phyloP scores from a whole-genome alignment of 2,797 vertebrate genomes.

The Neosilurus hyrtlii region DNA sequence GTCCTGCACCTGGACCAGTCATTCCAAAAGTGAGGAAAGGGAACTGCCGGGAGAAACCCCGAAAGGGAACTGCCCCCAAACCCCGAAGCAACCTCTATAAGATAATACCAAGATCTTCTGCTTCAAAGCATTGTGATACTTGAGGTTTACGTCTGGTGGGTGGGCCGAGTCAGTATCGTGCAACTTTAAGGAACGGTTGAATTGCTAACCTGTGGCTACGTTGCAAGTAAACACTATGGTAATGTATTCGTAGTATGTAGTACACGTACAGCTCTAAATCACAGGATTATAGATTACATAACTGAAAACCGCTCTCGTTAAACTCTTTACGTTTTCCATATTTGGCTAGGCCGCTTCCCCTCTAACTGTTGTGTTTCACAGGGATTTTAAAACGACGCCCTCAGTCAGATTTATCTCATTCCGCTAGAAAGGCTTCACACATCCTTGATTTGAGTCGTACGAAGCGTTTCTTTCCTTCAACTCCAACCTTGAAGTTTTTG shows the following conservation, averaged over 20 bases:
- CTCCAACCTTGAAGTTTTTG: not conserved
- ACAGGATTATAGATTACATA: not conserved
- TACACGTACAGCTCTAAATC: too few relatives aligned
- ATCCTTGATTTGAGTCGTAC: not conserved
- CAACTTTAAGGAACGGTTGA: not conserved
- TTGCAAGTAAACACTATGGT: too few relatives aligned
- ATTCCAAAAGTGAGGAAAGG: conserved; percentile 38
- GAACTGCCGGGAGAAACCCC: not conserved
- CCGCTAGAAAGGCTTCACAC: not conserved
- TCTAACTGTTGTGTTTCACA: not conserved
- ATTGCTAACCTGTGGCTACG: not conserved
- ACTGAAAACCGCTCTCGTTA: not conserved
- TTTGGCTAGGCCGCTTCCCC: not conserved
- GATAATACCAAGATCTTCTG: not conserved
- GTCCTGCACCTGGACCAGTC: conserved; percentile 50
- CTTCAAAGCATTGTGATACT: not conserved
- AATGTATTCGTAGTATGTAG: too few relatives aligned
- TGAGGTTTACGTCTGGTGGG: not conserved
- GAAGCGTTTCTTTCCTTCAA: not conserved
- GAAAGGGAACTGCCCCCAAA: not conserved
- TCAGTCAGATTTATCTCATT: not conserved
- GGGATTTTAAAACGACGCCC: not conserved
- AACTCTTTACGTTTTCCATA: too few relatives aligned
- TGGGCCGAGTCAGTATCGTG: not conserved
- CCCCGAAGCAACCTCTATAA: not conserved